Conservation (phyloP, 2,797 vertebrate species). For the Hyperoplus immaculatus region DNA sequence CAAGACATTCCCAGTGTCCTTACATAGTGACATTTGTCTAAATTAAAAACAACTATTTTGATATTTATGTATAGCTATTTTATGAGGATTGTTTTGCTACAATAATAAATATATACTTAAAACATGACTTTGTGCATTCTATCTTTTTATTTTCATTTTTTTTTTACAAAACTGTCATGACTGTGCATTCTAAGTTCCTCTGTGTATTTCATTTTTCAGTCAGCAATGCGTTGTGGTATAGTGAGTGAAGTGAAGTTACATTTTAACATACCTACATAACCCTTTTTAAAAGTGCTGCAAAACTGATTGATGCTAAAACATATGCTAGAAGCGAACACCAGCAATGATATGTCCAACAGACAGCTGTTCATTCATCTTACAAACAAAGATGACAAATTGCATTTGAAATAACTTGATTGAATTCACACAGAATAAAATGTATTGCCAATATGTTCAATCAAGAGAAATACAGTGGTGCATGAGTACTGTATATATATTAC, state of each 20-base stretch:
- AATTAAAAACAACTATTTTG: constrained; percentile 77
- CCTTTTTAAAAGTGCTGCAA: background rate
- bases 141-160: constrained; percentile 17
- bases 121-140: constrained; percentile 22
- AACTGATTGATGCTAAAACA: background rate
- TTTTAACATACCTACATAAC: background rate
- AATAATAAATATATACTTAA: constrained; percentile 70
- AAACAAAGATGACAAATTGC: background rate
- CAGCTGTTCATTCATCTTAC: background rate
- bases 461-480: background rate
- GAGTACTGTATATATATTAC: background rate
- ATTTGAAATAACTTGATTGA: background rate
- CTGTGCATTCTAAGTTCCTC: constrained; percentile 34
- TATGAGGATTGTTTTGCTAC: constrained; percentile 67
- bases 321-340: background rate
- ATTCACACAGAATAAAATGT: background rate
- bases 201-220: background rate
- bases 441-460: background rate
- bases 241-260: too few species aligned
- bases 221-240: background rate
- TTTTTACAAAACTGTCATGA: background rate
- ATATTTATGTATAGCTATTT: constrained; percentile 80
- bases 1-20: constrained; percentile 46
- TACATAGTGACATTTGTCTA: constrained; percentile 42
- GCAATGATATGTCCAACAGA: background rate